Conservation (phyloP, 2,797 vertebrate species). For the Protosalanx chinensis region DNA sequence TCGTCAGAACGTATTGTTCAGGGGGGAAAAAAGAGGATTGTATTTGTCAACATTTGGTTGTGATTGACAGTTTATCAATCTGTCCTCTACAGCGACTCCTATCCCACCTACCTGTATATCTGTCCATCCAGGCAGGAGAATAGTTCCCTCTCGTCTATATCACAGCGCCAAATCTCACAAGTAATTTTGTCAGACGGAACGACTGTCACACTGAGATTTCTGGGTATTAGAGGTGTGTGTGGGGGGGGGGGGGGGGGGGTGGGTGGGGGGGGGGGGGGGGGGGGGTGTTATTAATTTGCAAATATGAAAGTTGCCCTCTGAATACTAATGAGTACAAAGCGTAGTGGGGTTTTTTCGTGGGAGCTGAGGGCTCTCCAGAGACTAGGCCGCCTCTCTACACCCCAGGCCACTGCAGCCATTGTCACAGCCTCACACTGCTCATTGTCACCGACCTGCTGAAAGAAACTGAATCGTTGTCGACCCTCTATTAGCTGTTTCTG, state of each 20-base stretch:
- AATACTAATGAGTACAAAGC: constrained; percentile 9
- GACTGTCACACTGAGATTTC: neutral
- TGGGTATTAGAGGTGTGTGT: no score
- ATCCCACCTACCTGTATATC: no score
- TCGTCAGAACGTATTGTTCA: neutral
- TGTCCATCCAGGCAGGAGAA: no score
- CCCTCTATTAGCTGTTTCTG: neutral
- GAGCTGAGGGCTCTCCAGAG: constrained; percentile 10
- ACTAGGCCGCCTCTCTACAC: constrained; percentile 3
- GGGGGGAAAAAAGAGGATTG: neutral
- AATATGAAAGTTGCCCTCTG: neutral
- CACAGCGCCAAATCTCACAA: neutral
- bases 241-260: no score
- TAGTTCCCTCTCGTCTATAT: no score
- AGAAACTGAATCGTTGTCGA: neutral
- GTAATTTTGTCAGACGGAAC: neutral
- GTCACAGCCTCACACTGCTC: neutral
- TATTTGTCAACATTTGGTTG: no score
- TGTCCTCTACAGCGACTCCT: no score
- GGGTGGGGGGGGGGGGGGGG: no score
- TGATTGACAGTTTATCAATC: no score
- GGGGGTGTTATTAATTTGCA: neutral
- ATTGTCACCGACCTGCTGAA: constrained; percentile 10
- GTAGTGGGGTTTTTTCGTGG: neutral
- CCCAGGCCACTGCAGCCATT: constrained; percentile 1